These are phyloP conservation scores for Echinops telfairi DNA, from an alignment of 2,113 vertebrate species.

Conservation along the genomic window DNA sequence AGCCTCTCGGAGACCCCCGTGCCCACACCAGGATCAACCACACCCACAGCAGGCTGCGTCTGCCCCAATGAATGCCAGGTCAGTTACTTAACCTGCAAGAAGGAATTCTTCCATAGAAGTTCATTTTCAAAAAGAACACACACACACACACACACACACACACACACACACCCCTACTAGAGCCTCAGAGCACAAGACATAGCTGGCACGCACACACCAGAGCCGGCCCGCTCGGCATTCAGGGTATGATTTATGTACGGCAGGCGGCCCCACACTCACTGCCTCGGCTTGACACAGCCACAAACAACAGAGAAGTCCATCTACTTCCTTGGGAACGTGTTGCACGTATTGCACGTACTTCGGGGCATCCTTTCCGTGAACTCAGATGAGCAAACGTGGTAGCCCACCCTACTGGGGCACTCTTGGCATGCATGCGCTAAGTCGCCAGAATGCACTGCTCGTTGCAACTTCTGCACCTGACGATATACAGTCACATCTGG, in stretches of 20 bases:
- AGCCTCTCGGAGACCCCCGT: neutral
- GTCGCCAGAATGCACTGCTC: neutral
- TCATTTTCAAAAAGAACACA: neutral
- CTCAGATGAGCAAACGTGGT: slow-evolving; percentile 32
- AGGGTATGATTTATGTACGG: neutral
- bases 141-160: neutral
- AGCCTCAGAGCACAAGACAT: neutral
- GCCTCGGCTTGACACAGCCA: neutral
- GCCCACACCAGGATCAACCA: neutral
- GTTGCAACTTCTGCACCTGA: neutral
- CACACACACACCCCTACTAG: neutral
- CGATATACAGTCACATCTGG: neutral
- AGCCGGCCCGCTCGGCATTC: neutral
- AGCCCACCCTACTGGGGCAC: neutral
- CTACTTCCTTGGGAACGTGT: neutral
- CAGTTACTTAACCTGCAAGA: neutral
- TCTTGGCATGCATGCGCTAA: neutral
- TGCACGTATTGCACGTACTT: neutral
- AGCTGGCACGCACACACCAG: accelerated
- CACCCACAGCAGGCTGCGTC: neutral
- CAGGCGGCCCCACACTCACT: neutral
- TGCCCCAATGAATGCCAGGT: neutral
- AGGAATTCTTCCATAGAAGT: slow-evolving; percentile 32
- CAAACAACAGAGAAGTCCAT: neutral
- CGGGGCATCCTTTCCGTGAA: slow-evolving; percentile 35